Conservation (phyloP, 2,113 vertebrate genomes). For the Chaetura pelagica region DNA sequence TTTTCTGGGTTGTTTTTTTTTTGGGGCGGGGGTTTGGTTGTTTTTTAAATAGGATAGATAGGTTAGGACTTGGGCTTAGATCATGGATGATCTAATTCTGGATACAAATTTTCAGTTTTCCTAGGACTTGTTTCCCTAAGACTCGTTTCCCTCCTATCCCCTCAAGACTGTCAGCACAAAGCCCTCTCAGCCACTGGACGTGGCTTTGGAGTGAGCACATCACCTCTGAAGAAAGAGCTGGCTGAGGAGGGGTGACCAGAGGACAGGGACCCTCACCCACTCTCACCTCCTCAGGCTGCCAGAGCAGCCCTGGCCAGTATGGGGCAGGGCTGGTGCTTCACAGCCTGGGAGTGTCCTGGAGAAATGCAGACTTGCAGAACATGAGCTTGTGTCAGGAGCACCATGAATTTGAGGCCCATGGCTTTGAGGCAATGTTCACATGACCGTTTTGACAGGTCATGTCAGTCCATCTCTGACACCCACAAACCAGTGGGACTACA, state of each 20-base stretch:
- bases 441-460: not conserved
- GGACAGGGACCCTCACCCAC: fast-evolving
- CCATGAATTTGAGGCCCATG: fast-evolving
- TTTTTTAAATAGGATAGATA: not conserved
- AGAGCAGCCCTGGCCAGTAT: not conserved
- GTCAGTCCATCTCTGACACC: not conserved
- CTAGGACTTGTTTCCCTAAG: not conserved
- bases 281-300: not conserved
- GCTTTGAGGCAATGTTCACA: not conserved
- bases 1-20: not conserved
- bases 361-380: not conserved
- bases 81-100: not conserved
- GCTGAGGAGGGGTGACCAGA: not conserved
- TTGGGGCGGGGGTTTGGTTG: too few species aligned
- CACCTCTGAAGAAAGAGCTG: not conserved
- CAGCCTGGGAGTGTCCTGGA: not conserved
- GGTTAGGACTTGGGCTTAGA: not conserved
- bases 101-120: not conserved
- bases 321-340: not conserved
- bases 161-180: not conserved
- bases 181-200: too few species aligned
- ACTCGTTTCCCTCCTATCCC: not conserved
- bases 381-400: not conserved
- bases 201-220: not conserved
- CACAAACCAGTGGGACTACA: not conserved